Conservation (phyloP, 2,113 vertebrate genomes). For the Patagioenas fasciata region DNA sequence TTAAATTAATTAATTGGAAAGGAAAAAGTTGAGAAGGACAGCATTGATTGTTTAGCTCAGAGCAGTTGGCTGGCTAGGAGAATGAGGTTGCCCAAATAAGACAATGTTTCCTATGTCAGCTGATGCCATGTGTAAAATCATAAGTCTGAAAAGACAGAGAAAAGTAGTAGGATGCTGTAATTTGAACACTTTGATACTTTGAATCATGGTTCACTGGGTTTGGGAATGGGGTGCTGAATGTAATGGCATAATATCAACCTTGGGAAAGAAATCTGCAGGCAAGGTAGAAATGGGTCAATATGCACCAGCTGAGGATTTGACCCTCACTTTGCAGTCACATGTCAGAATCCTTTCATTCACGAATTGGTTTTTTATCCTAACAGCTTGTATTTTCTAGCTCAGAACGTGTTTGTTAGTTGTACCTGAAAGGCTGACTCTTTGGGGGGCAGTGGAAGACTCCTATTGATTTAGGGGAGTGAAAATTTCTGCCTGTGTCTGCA, state of each 20-base stretch:
- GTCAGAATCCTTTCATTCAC: background rate
- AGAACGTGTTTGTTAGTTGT: background rate
- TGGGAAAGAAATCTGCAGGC: background rate
- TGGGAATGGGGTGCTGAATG: background rate
- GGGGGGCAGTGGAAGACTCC: background rate
- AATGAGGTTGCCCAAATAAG: constrained; percentile 24
- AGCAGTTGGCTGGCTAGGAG: constrained; percentile 28
- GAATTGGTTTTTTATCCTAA: background rate
- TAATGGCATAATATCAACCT: background rate
- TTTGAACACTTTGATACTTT: background rate
- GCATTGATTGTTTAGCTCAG: constrained; percentile 65
- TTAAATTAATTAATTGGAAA: constrained; percentile 91
- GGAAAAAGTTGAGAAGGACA: constrained; percentile 75
- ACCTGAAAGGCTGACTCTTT: background rate
- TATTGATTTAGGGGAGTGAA: background rate
- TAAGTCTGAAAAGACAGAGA: background rate
- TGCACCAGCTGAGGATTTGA: background rate
- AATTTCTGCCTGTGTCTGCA: background rate
- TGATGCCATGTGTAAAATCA: background rate
- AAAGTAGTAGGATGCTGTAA: background rate
- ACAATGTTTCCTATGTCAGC: background rate
- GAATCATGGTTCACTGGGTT: background rate
- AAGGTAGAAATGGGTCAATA: background rate
- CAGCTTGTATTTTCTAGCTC: background rate
- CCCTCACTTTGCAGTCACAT: background rate